Percentiles rank a stretch among this genome's conserved stretches.
Conservation (phyloP, 1,140 invertebrate genomes). For the Brachystomella parvula region DNA sequence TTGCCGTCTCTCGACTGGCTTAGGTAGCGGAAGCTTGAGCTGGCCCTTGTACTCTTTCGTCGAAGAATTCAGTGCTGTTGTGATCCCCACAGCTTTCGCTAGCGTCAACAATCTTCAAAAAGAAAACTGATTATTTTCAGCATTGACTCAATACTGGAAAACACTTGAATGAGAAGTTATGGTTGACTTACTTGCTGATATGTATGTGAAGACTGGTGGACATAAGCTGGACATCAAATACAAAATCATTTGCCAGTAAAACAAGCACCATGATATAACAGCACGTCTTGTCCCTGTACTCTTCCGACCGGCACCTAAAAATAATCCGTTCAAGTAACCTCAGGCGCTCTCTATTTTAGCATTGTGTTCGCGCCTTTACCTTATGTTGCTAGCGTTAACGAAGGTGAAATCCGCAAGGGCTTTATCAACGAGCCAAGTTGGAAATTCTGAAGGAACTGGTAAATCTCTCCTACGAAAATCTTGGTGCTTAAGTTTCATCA, state of each 20-base stretch:
- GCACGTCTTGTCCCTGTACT: slow-evolving; percentile 27
- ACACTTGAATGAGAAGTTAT: neutral
- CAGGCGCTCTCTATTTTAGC: slow-evolving; percentile 8
- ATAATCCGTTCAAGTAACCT: neutral
- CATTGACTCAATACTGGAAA: neutral
- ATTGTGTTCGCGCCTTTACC: slow-evolving; percentile 21
- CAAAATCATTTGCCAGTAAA: slow-evolving; percentile 30
- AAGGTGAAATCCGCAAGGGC: slow-evolving; percentile 25
- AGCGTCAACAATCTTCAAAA: slow-evolving; percentile 26
- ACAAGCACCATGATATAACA: slow-evolving; percentile 37
- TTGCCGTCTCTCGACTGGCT: slow-evolving; percentile 31
- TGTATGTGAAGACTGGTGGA: slow-evolving; percentile 34
- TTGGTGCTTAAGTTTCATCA: slow-evolving; percentile 21
- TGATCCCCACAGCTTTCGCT: slow-evolving; percentile 34
- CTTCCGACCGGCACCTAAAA: slow-evolving; percentile 29
- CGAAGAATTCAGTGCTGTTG: slow-evolving; percentile 14
- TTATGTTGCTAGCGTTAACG: slow-evolving; percentile 21
- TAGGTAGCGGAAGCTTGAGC: slow-evolving; percentile 30
- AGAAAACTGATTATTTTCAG: slow-evolving; percentile 9
- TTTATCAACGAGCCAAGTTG: slow-evolving; percentile 26
- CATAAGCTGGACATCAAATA: slow-evolving; percentile 34
- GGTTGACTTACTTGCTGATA: slow-evolving; percentile 33
- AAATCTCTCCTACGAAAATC: slow-evolving; percentile 22
- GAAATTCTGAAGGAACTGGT: slow-evolving; percentile 21
- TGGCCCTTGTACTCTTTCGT: slow-evolving; percentile 21